Evolutionary conservation across 2,888 invertebrate genomes (phyloP), one percentile per base, ranked within the genome.

Genomic region (Eristalis arbustorum): DNA sequence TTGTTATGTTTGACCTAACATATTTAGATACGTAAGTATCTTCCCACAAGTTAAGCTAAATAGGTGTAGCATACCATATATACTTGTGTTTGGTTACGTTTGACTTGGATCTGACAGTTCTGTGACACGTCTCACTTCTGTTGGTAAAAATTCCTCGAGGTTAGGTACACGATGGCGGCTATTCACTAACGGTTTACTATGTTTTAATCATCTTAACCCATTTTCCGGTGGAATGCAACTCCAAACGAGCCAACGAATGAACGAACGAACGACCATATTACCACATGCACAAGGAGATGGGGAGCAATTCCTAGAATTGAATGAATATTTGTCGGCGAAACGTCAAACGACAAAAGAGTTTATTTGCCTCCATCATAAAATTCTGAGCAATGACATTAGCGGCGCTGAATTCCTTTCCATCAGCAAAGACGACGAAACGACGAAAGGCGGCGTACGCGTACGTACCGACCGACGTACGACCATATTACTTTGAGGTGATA

Each of bases 351-450:
- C 66, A 59, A 62, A 87, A 83, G 83, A 78, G 83, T 83, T 83
- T 83, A 79, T 87, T 87, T 87, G 75, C 79, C 62, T 74, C 59
- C 69, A 75, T 72, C 83, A 83, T 87, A 87, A 87, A 87, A 87
- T 69, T 37, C 59, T 66, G 67, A 83, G 71, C 72, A 79, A 79
- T 87, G 83, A 87, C 78, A 87, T 87, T 73, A 73, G 68, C 63
- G 77, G 77, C 64, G 85, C 82, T 85, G 62, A 62, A 71, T 78
- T 81, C 49, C 56, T 49, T 71, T 69, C 49, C 49, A 49, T 34
- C 37, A 22, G 57, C 56, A 71, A 77, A 74, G 73, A 34, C 63
- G 25, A 61, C 42, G 34, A 72, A 22, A 61, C 42, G 34, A 72
- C 67, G 13, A 59, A 23, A 25, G 49, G 2, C 59, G 59, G 10